These are phyloP conservation scores for Cantharis flavilabris DNA, from an alignment of 2,888 invertebrate genomes.

Conservation along the genomic window DNA sequence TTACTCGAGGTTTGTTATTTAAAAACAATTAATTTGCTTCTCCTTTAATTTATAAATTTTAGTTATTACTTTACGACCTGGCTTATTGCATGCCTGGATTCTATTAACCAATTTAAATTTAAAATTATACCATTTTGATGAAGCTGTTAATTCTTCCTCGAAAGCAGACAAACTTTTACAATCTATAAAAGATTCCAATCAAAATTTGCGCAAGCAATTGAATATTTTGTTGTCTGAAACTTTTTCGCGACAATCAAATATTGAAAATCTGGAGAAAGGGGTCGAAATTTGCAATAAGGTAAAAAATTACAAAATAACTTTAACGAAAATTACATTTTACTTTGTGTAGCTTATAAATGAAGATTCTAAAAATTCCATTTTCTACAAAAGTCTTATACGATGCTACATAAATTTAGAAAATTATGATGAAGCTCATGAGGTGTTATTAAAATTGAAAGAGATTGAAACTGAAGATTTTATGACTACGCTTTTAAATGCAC, in stretches of 20 bases:
- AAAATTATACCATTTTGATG: conserved; percentile 58
- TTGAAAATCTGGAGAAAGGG: conserved; percentile 57
- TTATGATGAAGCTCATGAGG: conserved; percentile 47
- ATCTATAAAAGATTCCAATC: conserved; percentile 43
- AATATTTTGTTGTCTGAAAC: conserved; percentile 52
- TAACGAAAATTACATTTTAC: background rate
- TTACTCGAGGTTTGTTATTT: conserved; percentile 51
- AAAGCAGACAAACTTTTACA: conserved; percentile 51
- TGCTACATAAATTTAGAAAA: conserved; percentile 54
- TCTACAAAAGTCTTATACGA: conserved; percentile 20
- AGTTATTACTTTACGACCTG: conserved; percentile 48
- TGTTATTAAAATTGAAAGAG: conserved; percentile 49
- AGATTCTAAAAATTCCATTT: background rate
- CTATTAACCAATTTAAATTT: conserved; percentile 57
- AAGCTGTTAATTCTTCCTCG: conserved; percentile 55
- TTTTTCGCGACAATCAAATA: conserved; percentile 52
- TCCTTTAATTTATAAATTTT: conserved; percentile 8
- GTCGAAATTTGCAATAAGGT: conserved; percentile 51
- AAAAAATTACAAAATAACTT: conserved; percentile 19
- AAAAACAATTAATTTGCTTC: conserved; percentile 4
- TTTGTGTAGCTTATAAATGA: conserved; percentile 11
- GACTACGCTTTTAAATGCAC: conserved; percentile 57
- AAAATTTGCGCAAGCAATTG: conserved; percentile 42
- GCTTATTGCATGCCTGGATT: conserved; percentile 57
- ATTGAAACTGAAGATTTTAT: conserved; percentile 37